These are phyloP conservation scores for Sciaenops ocellatus DNA, from an alignment of 2,797 vertebrate species.

Conservation along the genomic window DNA sequence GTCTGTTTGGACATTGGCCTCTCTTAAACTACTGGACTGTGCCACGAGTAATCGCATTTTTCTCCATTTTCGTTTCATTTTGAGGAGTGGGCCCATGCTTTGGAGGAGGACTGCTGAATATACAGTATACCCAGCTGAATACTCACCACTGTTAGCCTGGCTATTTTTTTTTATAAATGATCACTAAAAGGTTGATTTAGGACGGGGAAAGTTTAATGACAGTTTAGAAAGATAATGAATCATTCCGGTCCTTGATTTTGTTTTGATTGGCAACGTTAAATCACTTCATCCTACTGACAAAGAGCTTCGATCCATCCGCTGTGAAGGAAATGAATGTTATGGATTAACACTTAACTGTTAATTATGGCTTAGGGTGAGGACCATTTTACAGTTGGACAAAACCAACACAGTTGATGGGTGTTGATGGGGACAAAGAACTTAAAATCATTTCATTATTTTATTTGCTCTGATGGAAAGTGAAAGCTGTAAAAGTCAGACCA, in stretches of 20 bases:
- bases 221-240: conserved; percentile 1
- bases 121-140: neutral
- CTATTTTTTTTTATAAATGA: neutral
- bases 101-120: neutral
- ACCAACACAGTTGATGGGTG: neutral
- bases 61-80: conserved; percentile 6
- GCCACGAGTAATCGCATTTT: neutral
- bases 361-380: neutral
- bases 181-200: neutral
- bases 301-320: neutral
- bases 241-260: neutral
- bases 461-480: neutral
- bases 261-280: conserved; percentile 2
- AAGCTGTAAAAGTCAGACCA: neutral
- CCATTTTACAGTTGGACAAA: conserved; percentile 2
- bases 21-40: neutral
- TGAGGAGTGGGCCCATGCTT: neutral
- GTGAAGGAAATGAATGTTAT: neutral
- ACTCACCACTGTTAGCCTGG: neutral
- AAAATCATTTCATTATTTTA: neutral
- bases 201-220: neutral
- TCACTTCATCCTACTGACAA: neutral
- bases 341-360: conserved; percentile 9
- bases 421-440: neutral
- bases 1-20: conserved; percentile 5